Conservation (phyloP, 1,140 invertebrate genomes). For the Cotesia chilonis region DNA sequence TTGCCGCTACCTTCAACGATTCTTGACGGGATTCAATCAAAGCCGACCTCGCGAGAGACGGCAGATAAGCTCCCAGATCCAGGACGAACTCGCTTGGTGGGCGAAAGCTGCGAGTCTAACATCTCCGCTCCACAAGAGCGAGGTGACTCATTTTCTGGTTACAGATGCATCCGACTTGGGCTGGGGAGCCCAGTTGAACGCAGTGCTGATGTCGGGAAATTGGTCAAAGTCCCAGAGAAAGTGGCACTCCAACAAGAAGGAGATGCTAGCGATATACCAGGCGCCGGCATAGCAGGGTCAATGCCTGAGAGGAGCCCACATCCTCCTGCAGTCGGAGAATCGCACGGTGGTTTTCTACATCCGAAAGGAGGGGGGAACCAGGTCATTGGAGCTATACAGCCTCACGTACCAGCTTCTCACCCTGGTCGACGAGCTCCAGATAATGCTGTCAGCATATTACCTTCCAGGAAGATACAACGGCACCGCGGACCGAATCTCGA, state of each 20-base stretch:
- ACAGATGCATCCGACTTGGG: constrained; percentile 40
- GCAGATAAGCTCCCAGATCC: background rate
- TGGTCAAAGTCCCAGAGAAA: constrained; percentile 34
- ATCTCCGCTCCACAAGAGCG: constrained; percentile 3
- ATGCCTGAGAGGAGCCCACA: constrained; percentile 30
- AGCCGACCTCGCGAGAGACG: constrained; percentile 17
- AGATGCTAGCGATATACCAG: constrained; percentile 39
- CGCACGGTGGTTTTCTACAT: constrained; percentile 44
- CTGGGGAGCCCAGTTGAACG: constrained; percentile 42
- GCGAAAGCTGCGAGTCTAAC: background rate
- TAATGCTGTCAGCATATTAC: constrained; percentile 45
- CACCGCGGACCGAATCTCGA: constrained; percentile 49
- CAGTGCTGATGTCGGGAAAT: constrained; percentile 27
- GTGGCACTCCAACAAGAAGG: constrained; percentile 47
- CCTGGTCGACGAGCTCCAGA: constrained; percentile 43
- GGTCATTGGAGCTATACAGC: constrained; percentile 46
- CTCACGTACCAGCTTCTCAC: constrained; percentile 46
- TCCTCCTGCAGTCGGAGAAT: constrained; percentile 45
- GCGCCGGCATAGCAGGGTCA: constrained; percentile 34
- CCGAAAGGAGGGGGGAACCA: constrained; percentile 54
- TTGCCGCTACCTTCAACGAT: constrained; percentile 10
- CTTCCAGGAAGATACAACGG: constrained; percentile 49
- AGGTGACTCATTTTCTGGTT: constrained; percentile 16
- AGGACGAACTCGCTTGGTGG: constrained; percentile 21
- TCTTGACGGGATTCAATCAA: constrained; percentile 7